A percentile compares a stretch with the other conserved stretches of the same genome.
These are phyloP conservation scores for Brachionus rubens DNA, from an alignment of 1,140 invertebrate species.

Conservation along the genomic window DNA sequence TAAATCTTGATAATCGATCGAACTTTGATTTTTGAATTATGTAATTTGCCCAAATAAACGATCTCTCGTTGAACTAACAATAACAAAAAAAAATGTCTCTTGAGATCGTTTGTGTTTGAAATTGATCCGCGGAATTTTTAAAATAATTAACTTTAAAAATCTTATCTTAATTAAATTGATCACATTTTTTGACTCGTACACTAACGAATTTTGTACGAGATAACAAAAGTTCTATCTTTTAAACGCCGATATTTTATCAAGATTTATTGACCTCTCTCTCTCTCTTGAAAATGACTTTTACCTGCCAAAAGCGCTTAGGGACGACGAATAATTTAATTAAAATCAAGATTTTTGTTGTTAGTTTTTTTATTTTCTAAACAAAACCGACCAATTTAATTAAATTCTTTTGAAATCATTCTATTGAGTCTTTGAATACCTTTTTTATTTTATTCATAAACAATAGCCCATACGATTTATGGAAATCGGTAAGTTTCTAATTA, in stretches of 20 bases:
- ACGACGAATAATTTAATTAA: constrained; percentile 16
- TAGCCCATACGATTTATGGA: not conserved
- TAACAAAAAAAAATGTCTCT: too few species aligned
- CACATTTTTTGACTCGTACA: not conserved
- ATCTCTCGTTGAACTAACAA: too few species aligned
- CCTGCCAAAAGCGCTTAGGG: not conserved
- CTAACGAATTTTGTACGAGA: constrained; percentile 17
- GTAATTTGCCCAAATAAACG: too few species aligned
- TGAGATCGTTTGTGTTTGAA: not conserved
- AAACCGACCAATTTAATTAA: not conserved
- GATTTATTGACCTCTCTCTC: constrained; percentile 6
- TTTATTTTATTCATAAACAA: too few species aligned
- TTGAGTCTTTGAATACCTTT: not conserved
- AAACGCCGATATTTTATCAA: not conserved
- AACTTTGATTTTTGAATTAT: constrained; percentile 13
- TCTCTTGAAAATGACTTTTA: constrained; percentile 43
- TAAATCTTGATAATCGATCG: constrained; percentile 3
- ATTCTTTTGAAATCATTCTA: constrained; percentile 28
- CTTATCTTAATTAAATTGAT: constrained; percentile 12
- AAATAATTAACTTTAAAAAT: constrained; percentile 15
- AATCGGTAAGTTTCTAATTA: constrained; percentile 19
- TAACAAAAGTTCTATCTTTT: too few species aligned
- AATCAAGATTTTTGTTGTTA: too few species aligned
- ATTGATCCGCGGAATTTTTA: constrained; percentile 17
- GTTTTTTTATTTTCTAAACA: too few species aligned